phyloP scores from a whole-genome alignment of 2,888 invertebrate species.

The Brenthis ino region DNA sequence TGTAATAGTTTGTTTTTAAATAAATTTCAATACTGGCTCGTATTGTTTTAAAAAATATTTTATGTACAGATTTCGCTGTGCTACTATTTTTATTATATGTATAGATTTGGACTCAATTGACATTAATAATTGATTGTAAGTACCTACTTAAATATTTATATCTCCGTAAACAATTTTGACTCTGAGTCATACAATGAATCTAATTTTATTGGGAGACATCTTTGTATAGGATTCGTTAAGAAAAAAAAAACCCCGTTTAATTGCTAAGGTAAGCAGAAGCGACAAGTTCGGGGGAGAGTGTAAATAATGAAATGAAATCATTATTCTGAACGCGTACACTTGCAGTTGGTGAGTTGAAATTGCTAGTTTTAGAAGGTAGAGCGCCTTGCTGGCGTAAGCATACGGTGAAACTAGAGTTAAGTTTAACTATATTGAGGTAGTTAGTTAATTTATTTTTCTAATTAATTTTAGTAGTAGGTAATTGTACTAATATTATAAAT shows the following conservation, averaged over 20 bases:
- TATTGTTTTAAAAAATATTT: too few relatives aligned
- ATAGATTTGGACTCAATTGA: too few relatives aligned
- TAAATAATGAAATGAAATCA: conserved; percentile 30
- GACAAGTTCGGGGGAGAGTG: conserved; percentile 13
- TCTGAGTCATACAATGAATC: background rate
- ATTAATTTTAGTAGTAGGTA: too few relatives aligned
- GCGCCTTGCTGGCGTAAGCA: conserved; percentile 11
- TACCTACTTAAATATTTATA: too few relatives aligned
- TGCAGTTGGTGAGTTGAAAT: conserved; percentile 26
- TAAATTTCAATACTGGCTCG: too few relatives aligned
- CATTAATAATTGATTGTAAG: too few relatives aligned
- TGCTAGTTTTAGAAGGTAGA: conserved; percentile 19
- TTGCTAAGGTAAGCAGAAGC: conserved; percentile 22
- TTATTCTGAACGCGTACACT: conserved; percentile 24
- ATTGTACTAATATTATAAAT: too few relatives aligned
- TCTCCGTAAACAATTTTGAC: background rate
- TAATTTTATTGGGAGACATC: conserved; percentile 1
- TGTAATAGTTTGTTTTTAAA: too few relatives aligned
- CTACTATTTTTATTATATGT: too few relatives aligned
- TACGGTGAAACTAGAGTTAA: conserved; percentile 1
- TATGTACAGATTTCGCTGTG: too few relatives aligned
- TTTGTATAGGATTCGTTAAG: conserved; percentile 9
- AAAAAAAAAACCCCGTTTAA: conserved; percentile 20
- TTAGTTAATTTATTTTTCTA: background rate
- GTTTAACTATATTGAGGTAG: background rate